Conservation (phyloP, 1,140 invertebrate genomes). For the Drosophila eugracilis region DNA sequence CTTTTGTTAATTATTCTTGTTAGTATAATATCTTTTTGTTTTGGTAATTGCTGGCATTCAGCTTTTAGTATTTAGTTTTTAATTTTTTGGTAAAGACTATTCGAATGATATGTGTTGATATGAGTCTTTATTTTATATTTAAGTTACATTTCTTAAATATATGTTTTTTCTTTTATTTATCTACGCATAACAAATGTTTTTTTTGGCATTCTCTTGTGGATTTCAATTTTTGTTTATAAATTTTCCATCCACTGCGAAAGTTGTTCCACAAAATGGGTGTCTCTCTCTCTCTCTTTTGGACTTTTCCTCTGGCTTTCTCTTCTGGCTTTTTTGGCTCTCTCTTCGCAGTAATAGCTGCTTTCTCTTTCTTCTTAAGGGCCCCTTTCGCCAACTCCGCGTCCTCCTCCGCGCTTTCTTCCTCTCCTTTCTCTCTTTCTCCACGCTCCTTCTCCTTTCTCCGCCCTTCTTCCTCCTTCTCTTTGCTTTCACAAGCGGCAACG, state of each 20-base stretch:
- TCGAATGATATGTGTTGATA: constrained; percentile 24
- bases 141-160: constrained; percentile 10
- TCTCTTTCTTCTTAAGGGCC: constrained; percentile 16
- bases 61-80: neutral
- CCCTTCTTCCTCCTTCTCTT: constrained; percentile 27
- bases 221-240: constrained; percentile 49
- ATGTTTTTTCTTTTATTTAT: neutral
- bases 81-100: neutral
- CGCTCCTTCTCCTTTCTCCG: constrained; percentile 30
- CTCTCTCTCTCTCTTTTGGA: constrained; percentile 9
- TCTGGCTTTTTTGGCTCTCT: constrained; percentile 1
- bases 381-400: constrained; percentile 42
- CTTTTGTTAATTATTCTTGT: neutral
- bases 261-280: constrained; percentile 20
- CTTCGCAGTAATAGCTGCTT: constrained; percentile 17
- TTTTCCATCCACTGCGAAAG: constrained; percentile 14
- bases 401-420: constrained; percentile 22
- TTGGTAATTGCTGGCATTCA: constrained; percentile 5
- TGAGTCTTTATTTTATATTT: neutral
- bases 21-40: neutral
- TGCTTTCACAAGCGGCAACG: constrained; percentile 67
- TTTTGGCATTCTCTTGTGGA: constrained; percentile 2
- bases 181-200: neutral
- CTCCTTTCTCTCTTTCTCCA: neutral
- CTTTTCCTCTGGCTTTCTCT: constrained; percentile 7